A percentile compares a stretch with the other conserved stretches of the same genome.
phyloP scores from a whole-genome alignment of 1,140 invertebrate species.

The Drosophila sulfurigaster region DNA sequence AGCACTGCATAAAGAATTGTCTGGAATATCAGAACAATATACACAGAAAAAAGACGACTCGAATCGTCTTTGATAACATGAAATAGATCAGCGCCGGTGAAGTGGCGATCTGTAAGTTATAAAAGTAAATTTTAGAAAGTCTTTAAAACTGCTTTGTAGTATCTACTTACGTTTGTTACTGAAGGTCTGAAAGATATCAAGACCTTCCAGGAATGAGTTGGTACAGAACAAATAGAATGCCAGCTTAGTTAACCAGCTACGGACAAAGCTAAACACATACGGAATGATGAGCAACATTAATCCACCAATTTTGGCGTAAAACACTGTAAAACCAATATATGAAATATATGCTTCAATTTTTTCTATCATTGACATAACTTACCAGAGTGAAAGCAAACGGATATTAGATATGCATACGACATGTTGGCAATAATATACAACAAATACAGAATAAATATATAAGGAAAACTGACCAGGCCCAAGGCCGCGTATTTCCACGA shows the following conservation, averaged over 20 bases:
- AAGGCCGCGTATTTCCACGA: constrained; percentile 54
- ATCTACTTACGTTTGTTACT: constrained; percentile 70
- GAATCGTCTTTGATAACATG: constrained; percentile 66
- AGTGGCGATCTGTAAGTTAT: constrained; percentile 54
- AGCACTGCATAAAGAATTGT: constrained; percentile 65
- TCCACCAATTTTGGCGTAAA: constrained; percentile 81
- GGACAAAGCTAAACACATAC: constrained; percentile 67
- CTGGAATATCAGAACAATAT: constrained; percentile 62
- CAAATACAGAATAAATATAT: constrained; percentile 62
- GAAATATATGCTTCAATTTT: neutral
- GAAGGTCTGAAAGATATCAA: constrained; percentile 74
- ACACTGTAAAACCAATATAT: constrained; percentile 57
- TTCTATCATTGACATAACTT: constrained; percentile 8
- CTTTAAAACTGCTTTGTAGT: neutral
- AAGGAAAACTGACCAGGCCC: constrained; percentile 37
- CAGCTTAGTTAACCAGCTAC: constrained; percentile 51
- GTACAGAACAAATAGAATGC: constrained; percentile 62
- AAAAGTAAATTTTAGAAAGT: neutral
- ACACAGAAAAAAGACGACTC: constrained; percentile 62
- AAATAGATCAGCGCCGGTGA: constrained; percentile 50
- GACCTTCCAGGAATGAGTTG: constrained; percentile 68
- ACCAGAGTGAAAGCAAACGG: constrained; percentile 82
- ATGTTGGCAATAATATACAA: constrained; percentile 72
- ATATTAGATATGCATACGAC: constrained; percentile 79
- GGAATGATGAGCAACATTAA: constrained; percentile 71